A percentile compares a stretch with the other conserved stretches of the same genome.
Evolutionary conservation across 2,113 vertebrate species (phyloP).

Genomic region (Lamprotornis superbus): DNA sequence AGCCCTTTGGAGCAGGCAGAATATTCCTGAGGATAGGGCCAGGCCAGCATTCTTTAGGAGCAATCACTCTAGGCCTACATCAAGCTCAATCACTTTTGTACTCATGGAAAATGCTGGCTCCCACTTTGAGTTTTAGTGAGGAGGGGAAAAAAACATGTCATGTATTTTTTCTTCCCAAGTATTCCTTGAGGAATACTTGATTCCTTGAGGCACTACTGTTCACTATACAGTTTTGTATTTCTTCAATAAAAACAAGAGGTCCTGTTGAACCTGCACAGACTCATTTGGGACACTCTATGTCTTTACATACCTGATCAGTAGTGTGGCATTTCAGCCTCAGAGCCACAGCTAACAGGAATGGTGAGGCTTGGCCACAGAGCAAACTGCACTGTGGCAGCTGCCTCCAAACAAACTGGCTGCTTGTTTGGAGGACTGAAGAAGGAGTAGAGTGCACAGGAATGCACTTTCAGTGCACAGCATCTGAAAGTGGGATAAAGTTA

Average conservation of each 20-base stretch:
- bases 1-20: not conserved
- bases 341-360: not conserved
- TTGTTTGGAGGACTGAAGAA: not conserved
- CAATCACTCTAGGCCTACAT: not conserved
- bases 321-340: not conserved
- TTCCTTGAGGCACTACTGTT: not conserved
- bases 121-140: not conserved
- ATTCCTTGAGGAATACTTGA: not conserved
- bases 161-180: not conserved
- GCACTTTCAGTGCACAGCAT: not conserved
- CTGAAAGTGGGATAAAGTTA: not conserved
- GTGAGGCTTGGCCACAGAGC: not conserved
- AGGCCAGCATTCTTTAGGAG: not conserved
- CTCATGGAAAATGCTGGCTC: not conserved
- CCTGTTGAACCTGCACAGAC: not conserved
- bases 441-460: not conserved
- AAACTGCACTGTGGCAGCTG: not conserved
- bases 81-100: not conserved
- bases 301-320: not conserved
- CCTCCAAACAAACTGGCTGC: not conserved
- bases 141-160: rapidly evolving
- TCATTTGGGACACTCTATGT: no score
- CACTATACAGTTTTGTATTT: not conserved
- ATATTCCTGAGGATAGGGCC: not conserved
- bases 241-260: not conserved